phyloP scores from a whole-genome alignment of 2,888 invertebrate species.

The Sycophila texana region DNA sequence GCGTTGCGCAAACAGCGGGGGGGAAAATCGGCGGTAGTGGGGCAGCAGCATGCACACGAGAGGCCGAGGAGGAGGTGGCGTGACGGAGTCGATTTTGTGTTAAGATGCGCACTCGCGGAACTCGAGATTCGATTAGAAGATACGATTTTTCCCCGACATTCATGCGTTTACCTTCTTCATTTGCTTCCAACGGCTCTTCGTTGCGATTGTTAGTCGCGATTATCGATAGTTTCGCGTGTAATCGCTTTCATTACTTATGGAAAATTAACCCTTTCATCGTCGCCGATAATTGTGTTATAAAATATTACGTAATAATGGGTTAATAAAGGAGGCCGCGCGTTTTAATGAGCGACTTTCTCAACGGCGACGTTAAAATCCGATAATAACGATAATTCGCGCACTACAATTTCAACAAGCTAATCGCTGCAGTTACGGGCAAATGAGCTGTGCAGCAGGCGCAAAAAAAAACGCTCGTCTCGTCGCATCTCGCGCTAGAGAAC shows the following conservation, averaged over 20 bases:
- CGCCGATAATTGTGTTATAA: too few species aligned
- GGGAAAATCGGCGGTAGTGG: background rate
- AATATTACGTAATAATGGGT: too few species aligned
- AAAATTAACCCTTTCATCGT: too few species aligned
- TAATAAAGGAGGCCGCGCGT: background rate
- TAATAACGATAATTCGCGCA: background rate
- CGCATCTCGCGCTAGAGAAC: background rate
- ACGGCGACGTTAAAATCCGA: background rate
- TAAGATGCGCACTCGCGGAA: background rate
- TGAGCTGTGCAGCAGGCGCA: too few species aligned
- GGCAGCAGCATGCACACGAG: background rate
- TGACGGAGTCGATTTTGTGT: background rate
- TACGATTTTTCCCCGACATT: background rate
- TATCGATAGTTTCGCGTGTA: too few species aligned
- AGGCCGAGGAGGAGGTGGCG: background rate
- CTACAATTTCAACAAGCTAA: too few species aligned
- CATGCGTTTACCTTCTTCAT: background rate
- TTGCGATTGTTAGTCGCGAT: too few species aligned
- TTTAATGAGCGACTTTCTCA: conserved; percentile 28
- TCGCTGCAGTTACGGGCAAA: too few species aligned
- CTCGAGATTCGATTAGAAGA: conserved; percentile 13
- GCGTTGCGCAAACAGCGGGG: too few species aligned
- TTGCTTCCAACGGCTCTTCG: too few species aligned
- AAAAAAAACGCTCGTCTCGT: background rate
- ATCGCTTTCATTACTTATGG: too few species aligned